Evolutionary conservation across 2,888 invertebrate species (phyloP).

Genomic region (Orchesella flavescens): DNA sequence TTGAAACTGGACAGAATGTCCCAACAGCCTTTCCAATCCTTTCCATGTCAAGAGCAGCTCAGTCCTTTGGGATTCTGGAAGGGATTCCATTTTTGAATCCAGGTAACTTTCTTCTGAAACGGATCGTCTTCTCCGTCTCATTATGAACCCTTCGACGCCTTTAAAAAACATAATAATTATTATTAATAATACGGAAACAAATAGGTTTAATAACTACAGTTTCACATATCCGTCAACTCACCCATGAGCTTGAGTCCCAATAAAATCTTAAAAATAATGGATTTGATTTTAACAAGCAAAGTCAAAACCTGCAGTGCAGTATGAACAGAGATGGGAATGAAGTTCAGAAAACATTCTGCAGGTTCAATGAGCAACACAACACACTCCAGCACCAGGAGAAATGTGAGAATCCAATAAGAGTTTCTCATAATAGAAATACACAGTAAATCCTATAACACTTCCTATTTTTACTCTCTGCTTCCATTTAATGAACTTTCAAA

Average conservation of each 20-base stretch:
- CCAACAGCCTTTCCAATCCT: conserved; percentile 39
- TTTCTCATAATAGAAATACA: conserved; percentile 62
- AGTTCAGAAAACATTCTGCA: conserved; percentile 58
- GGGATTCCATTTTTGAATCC: conserved; percentile 40
- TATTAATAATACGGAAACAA: background rate
- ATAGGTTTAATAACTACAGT: background rate
- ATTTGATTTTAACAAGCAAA: conserved; percentile 69
- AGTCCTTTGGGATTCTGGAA: conserved; percentile 58
- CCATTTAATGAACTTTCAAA: conserved; percentile 15
- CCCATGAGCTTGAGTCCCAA: conserved; percentile 67
- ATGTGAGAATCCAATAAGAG: conserved; percentile 48
- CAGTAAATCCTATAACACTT: background rate
- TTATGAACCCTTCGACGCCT: conserved; percentile 57
- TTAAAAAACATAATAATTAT: background rate
- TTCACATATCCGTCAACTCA: conserved; percentile 53
- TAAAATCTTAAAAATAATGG: conserved; percentile 67
- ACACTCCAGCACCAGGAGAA: conserved; percentile 65
- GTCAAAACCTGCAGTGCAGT: conserved; percentile 68
- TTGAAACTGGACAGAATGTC: conserved; percentile 42
- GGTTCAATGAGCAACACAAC: conserved; percentile 58
- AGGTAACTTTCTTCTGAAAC: conserved; percentile 47
- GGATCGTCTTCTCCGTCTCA: conserved; percentile 48
- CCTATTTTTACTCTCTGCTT: conserved; percentile 7
- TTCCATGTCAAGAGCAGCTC: conserved; percentile 49
- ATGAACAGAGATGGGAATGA: conserved; percentile 66